A percentile compares a stretch with the other conserved stretches of the same genome.
These are phyloP conservation scores for Amphipoea lucens DNA, from an alignment of 2,888 invertebrate species.

Conservation along the genomic window DNA sequence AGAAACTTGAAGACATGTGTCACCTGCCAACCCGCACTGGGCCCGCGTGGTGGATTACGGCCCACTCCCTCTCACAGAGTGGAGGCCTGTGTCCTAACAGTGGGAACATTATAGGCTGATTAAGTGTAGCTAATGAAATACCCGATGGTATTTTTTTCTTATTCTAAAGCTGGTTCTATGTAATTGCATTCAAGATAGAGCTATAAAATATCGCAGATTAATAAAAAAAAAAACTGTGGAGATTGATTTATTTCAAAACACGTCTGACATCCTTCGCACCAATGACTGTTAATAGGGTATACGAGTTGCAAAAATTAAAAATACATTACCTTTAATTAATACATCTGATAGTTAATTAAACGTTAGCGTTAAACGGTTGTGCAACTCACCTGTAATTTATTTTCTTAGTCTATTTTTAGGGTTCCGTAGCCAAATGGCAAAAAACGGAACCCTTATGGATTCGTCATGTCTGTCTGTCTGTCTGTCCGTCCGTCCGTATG, in stretches of 20 bases:
- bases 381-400: slow-evolving; percentile 32
- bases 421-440: too few relatives aligned
- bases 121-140: neutral
- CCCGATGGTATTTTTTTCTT: neutral
- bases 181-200: neutral
- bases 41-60: neutral
- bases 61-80: neutral
- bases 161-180: neutral
- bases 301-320: slow-evolving; percentile 35
- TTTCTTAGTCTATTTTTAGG: neutral
- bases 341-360: slow-evolving; percentile 45
- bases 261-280: neutral
- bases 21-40: too few relatives aligned
- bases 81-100: neutral
- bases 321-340: slow-evolving; percentile 34
- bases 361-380: slow-evolving; percentile 40
- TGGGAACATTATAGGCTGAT: neutral
- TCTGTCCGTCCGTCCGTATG: too few relatives aligned
- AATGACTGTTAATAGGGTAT: neutral
- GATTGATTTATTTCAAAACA: slow-evolving; percentile 5
- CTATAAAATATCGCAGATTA: neutral
- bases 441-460: too few relatives aligned
- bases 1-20: too few relatives aligned
- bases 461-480: too few relatives aligned
- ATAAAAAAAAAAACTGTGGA: neutral